Evolutionary conservation across 2,888 invertebrate genomes (phyloP), one percentile per base, ranked within the genome.

Genomic region (Hesperia comma): DNA sequence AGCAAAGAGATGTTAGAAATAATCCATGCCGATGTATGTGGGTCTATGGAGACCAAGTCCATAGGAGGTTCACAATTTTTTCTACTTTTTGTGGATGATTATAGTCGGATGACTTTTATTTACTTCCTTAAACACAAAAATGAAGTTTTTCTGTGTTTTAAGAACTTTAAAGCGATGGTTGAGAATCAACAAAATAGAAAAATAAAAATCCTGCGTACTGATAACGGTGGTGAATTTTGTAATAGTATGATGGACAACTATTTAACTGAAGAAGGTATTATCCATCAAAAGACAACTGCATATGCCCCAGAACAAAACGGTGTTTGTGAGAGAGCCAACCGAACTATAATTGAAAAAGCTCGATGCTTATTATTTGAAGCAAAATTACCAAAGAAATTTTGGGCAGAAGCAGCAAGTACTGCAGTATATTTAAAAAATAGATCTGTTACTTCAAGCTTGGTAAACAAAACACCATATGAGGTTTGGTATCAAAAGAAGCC

Each of bases 61-160:
- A 69, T 54, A 70, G 70, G 43, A n/a, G 49, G 33, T 5, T 17
- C 71, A 8, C 70, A 40, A 53, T 74, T 72, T 12, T 74, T 69
- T 68, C 64, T 81, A 1, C 70, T 76, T 0, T 81, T 83, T 66
- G 71, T 80, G 1, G 82, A 83, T 71, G 79, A 84, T 67, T 72
- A 62, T 56, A 54, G 72, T 46, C 43, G 69, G 51, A 53, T 53
- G 51, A 15, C 37, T 40, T 53, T 40, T 53, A 51, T 53, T 19
- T 61, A 61, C 51, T 61, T 61, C 33, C 8, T 73, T 1, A 71
- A 72, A 33, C 33, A 40, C 1, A 71, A 71, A 61, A 53, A 41
- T 71, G 60, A 71, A 61, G 66, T 60, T 19, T 61, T 68, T 3
- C n/a, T 67, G 7, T 43, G 21, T 14, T 72, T 73, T 33, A 69